phyloP scores from a whole-genome alignment of 2,888 invertebrate genomes.

The Acrobasis consociella region DNA sequence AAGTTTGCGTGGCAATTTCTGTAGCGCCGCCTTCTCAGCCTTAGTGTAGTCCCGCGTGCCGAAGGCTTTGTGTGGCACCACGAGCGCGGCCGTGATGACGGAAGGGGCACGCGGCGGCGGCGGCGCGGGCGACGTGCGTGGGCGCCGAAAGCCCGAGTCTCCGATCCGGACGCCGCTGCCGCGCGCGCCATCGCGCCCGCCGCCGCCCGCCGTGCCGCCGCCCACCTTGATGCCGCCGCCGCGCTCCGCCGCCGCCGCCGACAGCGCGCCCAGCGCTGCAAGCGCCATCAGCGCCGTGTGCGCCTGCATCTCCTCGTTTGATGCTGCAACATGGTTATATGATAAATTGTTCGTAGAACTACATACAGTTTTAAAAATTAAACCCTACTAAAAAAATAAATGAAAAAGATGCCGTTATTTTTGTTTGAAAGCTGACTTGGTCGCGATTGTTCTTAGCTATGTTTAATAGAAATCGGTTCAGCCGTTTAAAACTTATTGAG shows the following conservation, averaged over 20 bases:
- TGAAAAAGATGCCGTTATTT: no score
- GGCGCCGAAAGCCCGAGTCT: constrained; percentile 61
- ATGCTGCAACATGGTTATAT: constrained; percentile 63
- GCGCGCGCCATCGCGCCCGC: constrained; percentile 62
- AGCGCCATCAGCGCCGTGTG: constrained; percentile 68
- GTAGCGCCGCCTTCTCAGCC: constrained; percentile 86
- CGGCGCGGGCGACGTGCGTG: constrained; percentile 73
- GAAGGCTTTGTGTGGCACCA: constrained; percentile 90
- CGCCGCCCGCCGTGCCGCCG: constrained; percentile 55
- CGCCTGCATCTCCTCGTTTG: constrained; percentile 74
- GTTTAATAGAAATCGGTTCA: no score
- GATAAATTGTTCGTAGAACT: no score
- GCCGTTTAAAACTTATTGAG: no score
- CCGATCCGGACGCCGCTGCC: constrained; percentile 70
- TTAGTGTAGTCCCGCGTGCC: constrained; percentile 88
- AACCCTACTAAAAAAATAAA: no score
- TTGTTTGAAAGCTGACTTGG: no score
- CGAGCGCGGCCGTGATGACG: constrained; percentile 86
- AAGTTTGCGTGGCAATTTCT: constrained; percentile 85
- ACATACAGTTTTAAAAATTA: no score
- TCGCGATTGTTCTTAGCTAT: no score
- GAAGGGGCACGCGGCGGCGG: constrained; percentile 74
- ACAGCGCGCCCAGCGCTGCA: constrained; percentile 67
- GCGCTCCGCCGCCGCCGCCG: constrained; percentile 63
- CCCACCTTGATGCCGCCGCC: constrained; percentile 72